These are phyloP conservation scores for Chaetophractus vellerosus DNA, from an alignment of 2,797 vertebrate genomes.

Conservation along the genomic window DNA sequence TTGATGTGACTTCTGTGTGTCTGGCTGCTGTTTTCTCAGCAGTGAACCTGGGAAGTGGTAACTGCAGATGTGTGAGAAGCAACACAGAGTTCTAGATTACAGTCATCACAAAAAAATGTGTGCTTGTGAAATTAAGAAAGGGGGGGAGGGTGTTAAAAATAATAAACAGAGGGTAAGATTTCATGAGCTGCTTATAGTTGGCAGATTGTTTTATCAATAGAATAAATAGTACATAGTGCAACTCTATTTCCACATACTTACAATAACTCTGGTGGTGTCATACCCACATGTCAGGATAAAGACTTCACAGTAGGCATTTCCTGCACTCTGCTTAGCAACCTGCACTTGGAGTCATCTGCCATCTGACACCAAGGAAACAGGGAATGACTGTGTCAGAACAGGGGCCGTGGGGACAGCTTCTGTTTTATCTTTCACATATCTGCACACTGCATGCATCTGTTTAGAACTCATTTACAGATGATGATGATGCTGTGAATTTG, in stretches of 20 bases:
- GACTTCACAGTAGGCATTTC: slow-evolving; percentile 83
- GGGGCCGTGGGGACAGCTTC: slow-evolving; percentile 73
- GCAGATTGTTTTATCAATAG: slow-evolving; percentile 73
- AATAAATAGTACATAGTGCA: slow-evolving; percentile 17
- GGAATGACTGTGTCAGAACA: slow-evolving; percentile 64
- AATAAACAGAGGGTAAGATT: slow-evolving; percentile 59
- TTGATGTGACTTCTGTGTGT: slow-evolving; percentile 77
- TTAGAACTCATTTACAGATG: slow-evolving; percentile 87
- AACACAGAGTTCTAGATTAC: slow-evolving; percentile 72
- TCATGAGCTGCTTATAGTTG: slow-evolving; percentile 65
- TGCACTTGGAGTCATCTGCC: slow-evolving; percentile 66
- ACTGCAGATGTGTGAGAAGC: slow-evolving; percentile 71
- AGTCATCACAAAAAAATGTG: slow-evolving; percentile 54
- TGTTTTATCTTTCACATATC: slow-evolving; percentile 83
- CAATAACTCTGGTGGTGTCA: slow-evolving; percentile 49
- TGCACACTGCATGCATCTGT: slow-evolving; percentile 87
- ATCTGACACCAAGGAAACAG: slow-evolving; percentile 79
- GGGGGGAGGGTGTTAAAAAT: slow-evolving; percentile 32
- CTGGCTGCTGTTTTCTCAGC: slow-evolving; percentile 82
- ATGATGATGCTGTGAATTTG: slow-evolving; percentile 87
- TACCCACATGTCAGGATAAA: slow-evolving; percentile 71
- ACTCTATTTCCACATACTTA: slow-evolving; percentile 74
- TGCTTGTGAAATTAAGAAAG: slow-evolving; percentile 63
- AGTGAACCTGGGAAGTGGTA: slow-evolving; percentile 73
- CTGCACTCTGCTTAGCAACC: slow-evolving; percentile 76